A percentile compares a stretch with the other conserved stretches of the same genome.
phyloP scores from a whole-genome alignment of 2,888 invertebrate genomes.

The Erebia epiphron region DNA sequence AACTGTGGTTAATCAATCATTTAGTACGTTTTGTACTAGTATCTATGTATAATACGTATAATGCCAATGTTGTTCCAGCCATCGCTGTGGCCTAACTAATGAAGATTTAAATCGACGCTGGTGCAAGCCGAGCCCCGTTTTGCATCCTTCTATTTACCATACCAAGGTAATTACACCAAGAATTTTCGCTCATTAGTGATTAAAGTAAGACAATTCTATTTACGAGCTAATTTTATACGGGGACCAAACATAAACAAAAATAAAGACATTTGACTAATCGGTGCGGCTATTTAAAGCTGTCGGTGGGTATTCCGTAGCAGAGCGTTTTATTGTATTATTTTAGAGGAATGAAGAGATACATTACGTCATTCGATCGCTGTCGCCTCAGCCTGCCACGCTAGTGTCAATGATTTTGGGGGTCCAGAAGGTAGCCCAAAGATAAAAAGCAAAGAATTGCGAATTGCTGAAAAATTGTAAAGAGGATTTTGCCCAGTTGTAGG shows the following conservation, averaged over 20 bases:
- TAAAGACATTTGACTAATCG: slow-evolving; percentile 25
- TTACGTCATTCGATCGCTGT: too few species aligned
- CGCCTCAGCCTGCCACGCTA: too few species aligned
- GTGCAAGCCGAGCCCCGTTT: slow-evolving; percentile 88
- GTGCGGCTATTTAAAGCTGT: slow-evolving; percentile 20
- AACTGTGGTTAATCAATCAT: too few species aligned
- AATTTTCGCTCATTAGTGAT: slow-evolving; percentile 41
- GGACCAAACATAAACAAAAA: slow-evolving; percentile 31
- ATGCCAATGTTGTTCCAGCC: slow-evolving; percentile 82
- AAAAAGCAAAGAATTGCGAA: too few species aligned
- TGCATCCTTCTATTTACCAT: slow-evolving; percentile 93
- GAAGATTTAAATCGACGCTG: slow-evolving; percentile 94
- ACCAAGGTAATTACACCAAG: slow-evolving; percentile 83
- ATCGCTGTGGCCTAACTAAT: slow-evolving; percentile 92
- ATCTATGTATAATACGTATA: slow-evolving; percentile 48
- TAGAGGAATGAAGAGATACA: neutral
- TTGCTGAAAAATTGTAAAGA: too few species aligned
- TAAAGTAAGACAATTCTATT: slow-evolving; percentile 41
- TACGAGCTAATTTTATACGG: slow-evolving; percentile 38
- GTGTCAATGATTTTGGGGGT: too few species aligned
- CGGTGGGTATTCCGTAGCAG: neutral
- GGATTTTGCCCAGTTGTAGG: too few species aligned
- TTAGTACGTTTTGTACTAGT: neutral
- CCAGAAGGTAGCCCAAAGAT: too few species aligned
- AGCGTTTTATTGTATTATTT: neutral